Evolutionary conservation across 1,140 invertebrate species (phyloP), one percentile per base, ranked within the genome.

Genomic region (Drosophila quadrilineata): DNA sequence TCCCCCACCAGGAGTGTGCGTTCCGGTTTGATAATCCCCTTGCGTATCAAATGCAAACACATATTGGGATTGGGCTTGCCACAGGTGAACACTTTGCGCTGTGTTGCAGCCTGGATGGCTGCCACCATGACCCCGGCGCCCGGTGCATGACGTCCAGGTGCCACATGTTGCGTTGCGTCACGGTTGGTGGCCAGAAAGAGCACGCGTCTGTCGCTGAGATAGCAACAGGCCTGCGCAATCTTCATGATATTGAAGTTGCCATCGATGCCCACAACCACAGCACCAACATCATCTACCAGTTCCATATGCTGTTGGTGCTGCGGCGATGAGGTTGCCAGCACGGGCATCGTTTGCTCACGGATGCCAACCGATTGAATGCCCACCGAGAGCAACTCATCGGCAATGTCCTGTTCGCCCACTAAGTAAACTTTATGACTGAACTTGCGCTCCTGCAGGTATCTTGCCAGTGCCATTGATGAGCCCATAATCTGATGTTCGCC

Each of bases 1-100:
- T 80, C 75, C 12, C 76, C 76, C 16, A 80, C 68, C 36, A 80
- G 53, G 4, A 80, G 43, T 1, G 76, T 80, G n/a, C 57, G 58
- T 1, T 71, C 75, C 1, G 76, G 62, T 5, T 62, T 63, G 3
- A 80, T 58, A 0, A 58, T 2, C 0, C 71, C 76, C 5, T 71
- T 12, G 0, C 63, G 62, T 2, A 79, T 40, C 1, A 79, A 26
- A 26, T 68, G 41, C 5, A 38, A 26, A 10, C 67, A 68, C 2
- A 80, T 71, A 16, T 36, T 71, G 0, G 67, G 33, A 31, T 71
- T 75, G 9, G 76, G 76, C 8, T 80, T 80, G 16, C 76, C 76
- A 4, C 66, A 75, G n/a, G 38, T 80, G 6, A 79, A 36, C 3
- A 75, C 71, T 2, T 29, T 3, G 6, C 76, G 40, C 9, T 71